Conservation (phyloP, 2,797 vertebrate species). For the Denticeps clupeoides region DNA sequence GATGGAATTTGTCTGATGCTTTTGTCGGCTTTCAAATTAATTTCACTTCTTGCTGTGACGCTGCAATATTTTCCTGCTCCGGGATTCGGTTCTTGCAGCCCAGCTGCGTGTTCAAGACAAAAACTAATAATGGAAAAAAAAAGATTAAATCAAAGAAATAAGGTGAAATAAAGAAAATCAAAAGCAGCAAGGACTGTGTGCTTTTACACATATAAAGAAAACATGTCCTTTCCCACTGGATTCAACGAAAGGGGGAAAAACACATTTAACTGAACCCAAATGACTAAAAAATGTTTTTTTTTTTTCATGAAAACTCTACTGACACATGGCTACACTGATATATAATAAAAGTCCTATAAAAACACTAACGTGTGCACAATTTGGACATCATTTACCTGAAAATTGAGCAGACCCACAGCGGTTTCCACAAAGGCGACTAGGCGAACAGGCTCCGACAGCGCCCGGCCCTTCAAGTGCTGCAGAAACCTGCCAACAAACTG, state of each 20-base stretch:
- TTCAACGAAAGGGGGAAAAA: neutral
- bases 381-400: slow-evolving; percentile 79
- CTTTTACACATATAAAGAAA: slow-evolving; percentile 1
- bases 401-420: slow-evolving; percentile 92
- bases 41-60: slow-evolving; percentile 59
- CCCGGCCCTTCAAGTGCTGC: slow-evolving; percentile 75
- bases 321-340: slow-evolving; percentile 25
- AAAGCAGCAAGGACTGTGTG: slow-evolving; percentile 15
- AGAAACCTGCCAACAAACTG: slow-evolving; percentile 96
- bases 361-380: slow-evolving; percentile 43
- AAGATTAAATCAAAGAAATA: slow-evolving; percentile 5
- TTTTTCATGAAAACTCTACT: too few species aligned
- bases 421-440: slow-evolving; percentile 99
- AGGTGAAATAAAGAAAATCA: slow-evolving; percentile 31
- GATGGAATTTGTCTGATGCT: slow-evolving; percentile 49
- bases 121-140: slow-evolving; percentile 14
- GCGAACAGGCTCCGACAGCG: slow-evolving; percentile 80
- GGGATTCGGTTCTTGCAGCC: slow-evolving; percentile 49
- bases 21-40: slow-evolving; percentile 61
- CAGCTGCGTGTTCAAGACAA: slow-evolving; percentile 44
- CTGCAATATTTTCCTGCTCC: slow-evolving; percentile 41
- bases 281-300: neutral
- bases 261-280: neutral
- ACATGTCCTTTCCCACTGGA: neutral
- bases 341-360: too few species aligned